phyloP scores from a whole-genome alignment of 1,140 invertebrate species.

The Calephelis nemesis region DNA sequence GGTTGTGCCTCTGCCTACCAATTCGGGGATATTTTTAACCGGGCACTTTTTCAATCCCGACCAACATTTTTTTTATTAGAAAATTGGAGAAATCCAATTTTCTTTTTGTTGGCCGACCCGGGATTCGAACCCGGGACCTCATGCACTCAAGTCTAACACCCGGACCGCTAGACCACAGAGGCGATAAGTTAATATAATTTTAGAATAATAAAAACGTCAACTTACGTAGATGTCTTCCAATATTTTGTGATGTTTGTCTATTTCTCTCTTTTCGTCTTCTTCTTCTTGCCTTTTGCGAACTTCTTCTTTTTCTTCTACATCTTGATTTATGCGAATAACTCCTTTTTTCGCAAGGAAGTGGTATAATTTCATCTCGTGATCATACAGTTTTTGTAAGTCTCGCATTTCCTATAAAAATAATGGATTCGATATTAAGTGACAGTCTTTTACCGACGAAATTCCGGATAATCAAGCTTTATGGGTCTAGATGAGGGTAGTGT shows the following conservation, averaged over 20 bases:
- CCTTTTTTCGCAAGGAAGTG: conserved; percentile 88
- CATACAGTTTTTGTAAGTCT: conserved; percentile 86
- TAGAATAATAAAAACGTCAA: neutral
- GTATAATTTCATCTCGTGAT: conserved; percentile 87
- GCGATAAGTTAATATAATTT: neutral
- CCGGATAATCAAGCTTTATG: no score
- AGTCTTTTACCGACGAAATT: no score
- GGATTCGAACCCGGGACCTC: no score
- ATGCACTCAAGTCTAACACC: no score
- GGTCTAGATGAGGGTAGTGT: no score
- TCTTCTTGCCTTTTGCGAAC: conserved; percentile 38
- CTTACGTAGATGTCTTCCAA: conserved; percentile 54
- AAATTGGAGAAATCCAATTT: no score
- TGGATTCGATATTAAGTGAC: neutral
- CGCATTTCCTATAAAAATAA: conserved; percentile 83
- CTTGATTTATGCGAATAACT: conserved; percentile 52
- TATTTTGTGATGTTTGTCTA: conserved; percentile 41
- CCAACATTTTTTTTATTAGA: no score
- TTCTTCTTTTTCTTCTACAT: conserved; percentile 43
- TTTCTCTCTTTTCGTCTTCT: conserved; percentile 38
- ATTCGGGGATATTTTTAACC: no score
- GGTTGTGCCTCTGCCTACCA: no score
- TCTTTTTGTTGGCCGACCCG: no score
- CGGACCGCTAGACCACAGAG: no score
- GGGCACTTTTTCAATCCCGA: no score